These are phyloP conservation scores for Enteromius treurensis DNA, from an alignment of 2,797 vertebrate genomes.

Conservation along the genomic window DNA sequence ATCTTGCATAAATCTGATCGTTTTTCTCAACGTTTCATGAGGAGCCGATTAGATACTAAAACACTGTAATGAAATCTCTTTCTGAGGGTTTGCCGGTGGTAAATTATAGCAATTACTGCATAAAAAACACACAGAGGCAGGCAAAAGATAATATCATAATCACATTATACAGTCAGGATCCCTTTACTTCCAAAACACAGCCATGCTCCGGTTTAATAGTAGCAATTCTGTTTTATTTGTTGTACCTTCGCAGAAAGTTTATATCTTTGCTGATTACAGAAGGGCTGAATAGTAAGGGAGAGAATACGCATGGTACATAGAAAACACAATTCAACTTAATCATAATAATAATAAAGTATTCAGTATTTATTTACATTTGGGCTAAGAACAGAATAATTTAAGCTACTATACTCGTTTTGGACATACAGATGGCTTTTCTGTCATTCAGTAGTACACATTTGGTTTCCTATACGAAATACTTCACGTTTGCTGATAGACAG, in stretches of 20 bases:
- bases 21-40: background rate
- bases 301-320: slow-evolving; percentile 75
- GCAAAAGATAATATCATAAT: slow-evolving; percentile 36
- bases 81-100: slow-evolving; percentile 10
- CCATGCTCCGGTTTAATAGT: slow-evolving; percentile 66
- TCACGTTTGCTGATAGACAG: slow-evolving; percentile 52
- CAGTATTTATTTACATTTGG: slow-evolving; percentile 71
- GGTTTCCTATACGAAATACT: slow-evolving; percentile 69
- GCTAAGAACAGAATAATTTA: slow-evolving; percentile 71
- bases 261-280: slow-evolving; percentile 77
- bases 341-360: slow-evolving; percentile 74
- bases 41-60: slow-evolving; percentile 15
- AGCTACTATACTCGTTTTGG: slow-evolving; percentile 70
- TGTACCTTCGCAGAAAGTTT: slow-evolving; percentile 73
- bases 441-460: slow-evolving; percentile 71
- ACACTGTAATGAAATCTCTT: slow-evolving; percentile 25
- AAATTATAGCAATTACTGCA: slow-evolving; percentile 33
- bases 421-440: slow-evolving; percentile 73
- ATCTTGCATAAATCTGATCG: background rate
- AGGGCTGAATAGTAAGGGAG: slow-evolving; percentile 70
- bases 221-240: slow-evolving; percentile 74
- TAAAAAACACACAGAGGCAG: slow-evolving; percentile 26
- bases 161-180: slow-evolving; percentile 16
- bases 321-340: slow-evolving; percentile 71
- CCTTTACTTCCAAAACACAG: slow-evolving; percentile 45